Conservation (phyloP, 2,797 vertebrate genomes). For the Chelonia mydas region DNA sequence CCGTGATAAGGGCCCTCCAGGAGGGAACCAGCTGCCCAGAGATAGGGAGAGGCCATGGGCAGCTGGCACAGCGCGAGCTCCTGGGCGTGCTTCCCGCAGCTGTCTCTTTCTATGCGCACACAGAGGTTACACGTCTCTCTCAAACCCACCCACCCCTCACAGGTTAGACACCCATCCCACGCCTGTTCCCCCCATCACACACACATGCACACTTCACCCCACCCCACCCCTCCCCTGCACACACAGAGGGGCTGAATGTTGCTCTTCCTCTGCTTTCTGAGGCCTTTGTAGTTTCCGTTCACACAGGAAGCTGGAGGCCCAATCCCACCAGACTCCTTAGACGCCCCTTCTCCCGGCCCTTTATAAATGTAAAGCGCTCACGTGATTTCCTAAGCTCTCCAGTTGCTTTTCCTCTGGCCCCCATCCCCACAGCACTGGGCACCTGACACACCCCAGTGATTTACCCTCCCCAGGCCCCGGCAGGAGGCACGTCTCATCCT, state of each 20-base stretch:
- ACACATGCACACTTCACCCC: neutral
- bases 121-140: neutral
- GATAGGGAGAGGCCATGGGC: neutral
- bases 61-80: no score
- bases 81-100: neutral
- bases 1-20: neutral
- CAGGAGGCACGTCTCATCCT: neutral
- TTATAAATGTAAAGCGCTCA: no score
- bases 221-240: neutral
- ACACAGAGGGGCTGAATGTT: neutral
- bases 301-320: neutral
- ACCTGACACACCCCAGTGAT: no score
- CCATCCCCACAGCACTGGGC: neutral
- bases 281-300: neutral
- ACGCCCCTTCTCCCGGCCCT: neutral
- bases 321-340: neutral
- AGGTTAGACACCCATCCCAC: neutral
- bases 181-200: neutral
- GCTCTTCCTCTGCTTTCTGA: neutral
- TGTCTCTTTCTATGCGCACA: neutral
- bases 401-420: neutral
- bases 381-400: neutral
- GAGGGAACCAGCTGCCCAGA: neutral
- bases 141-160: neutral
- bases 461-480: no score